A percentile compares a stretch with the other conserved stretches of the same genome.
These are phyloP conservation scores for Sebastolobus altivelis DNA, from an alignment of 2,797 vertebrate genomes.

Conservation along the genomic window DNA sequence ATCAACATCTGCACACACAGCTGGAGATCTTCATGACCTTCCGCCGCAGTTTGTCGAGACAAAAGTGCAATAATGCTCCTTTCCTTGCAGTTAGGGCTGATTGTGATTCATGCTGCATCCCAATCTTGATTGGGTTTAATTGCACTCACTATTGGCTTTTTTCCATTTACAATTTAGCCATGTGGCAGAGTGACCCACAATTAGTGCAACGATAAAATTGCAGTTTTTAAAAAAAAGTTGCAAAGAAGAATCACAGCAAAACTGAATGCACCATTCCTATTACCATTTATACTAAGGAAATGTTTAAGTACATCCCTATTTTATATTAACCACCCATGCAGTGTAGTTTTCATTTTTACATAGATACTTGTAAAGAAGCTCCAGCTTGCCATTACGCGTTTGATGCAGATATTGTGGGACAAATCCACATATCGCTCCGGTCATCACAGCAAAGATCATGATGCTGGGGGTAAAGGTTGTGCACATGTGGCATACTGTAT, in stretches of 20 bases:
- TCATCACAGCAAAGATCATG: neutral
- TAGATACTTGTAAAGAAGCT: neutral
- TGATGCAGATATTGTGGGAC: neutral
- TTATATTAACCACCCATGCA: neutral
- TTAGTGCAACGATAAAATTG: constrained; percentile 1
- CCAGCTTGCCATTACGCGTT: neutral
- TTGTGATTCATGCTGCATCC: constrained; percentile 41
- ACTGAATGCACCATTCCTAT: neutral
- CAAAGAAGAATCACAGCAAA: neutral
- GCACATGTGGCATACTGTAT: neutral
- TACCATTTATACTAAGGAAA: neutral
- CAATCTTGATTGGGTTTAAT: constrained; percentile 70
- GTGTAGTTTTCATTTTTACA: neutral
- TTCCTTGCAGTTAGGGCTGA: constrained; percentile 53
- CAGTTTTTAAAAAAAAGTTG: neutral
- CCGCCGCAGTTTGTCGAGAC: constrained; percentile 53
- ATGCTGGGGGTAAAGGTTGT: neutral
- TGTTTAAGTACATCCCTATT: neutral
- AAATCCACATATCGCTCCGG: neutral
- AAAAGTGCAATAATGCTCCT: constrained; percentile 29
- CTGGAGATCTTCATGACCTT: constrained; percentile 62
- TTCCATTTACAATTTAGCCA: neutral
- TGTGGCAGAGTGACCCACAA: constrained; percentile 23
- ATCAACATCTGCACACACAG: constrained; percentile 74
- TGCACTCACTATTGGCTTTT: constrained; percentile 36